Conservation (phyloP, 2,888 invertebrate genomes). For the Rhagium mordax region DNA sequence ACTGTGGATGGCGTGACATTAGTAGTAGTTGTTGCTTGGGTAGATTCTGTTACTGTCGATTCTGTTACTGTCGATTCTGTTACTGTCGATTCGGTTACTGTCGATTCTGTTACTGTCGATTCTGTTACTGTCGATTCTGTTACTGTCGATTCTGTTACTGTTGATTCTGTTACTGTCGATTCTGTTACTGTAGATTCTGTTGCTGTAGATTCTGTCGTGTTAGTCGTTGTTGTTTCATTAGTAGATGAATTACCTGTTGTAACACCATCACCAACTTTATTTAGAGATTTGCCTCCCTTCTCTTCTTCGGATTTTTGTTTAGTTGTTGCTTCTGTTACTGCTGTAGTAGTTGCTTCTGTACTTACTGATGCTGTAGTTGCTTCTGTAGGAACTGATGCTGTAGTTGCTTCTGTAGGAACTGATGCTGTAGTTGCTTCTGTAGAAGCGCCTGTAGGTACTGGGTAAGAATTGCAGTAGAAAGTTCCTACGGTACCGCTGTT, state of each 20-base stretch:
- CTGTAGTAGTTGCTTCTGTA: no score
- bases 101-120: not conserved
- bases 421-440: not conserved
- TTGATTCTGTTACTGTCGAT: not conserved
- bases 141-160: not conserved
- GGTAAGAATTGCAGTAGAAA: conserved; percentile 61
- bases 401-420: conserved; percentile 6
- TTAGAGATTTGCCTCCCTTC: no score
- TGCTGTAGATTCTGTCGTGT: not conserved
- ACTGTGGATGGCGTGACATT: conserved; percentile 11
- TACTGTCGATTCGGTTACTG: not conserved
- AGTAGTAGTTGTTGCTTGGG: not conserved
- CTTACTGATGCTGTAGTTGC: not conserved
- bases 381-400: not conserved
- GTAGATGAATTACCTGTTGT: not conserved
- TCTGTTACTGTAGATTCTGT: not conserved
- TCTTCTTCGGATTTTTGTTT: no score
- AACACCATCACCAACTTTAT: not conserved
- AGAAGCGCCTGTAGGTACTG: not conserved
- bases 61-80: no score
- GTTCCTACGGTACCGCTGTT: conserved; percentile 71
- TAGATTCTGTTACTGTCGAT: not conserved
- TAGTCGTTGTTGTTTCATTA: no score
- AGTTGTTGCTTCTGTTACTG: no score
- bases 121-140: not conserved